Evolutionary conservation across 2,113 vertebrate genomes (phyloP).

Genomic region (Onychostruthus taczanowskii): DNA sequence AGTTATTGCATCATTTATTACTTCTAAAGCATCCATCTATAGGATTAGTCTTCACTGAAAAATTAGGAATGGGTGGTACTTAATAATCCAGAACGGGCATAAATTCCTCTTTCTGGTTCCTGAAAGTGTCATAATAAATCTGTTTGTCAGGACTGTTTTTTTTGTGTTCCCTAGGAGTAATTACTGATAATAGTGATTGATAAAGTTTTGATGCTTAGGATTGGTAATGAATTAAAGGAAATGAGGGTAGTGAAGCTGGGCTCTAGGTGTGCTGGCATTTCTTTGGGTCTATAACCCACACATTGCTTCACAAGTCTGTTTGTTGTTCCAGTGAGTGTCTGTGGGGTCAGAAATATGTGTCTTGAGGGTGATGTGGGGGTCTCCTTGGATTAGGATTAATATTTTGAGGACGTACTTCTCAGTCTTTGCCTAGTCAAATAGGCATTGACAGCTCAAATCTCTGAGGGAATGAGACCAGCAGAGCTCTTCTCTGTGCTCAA

Average conservation of each 20-base stretch:
- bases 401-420: not conserved
- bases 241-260: not conserved
- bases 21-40: constrained; percentile 23
- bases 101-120: not conserved
- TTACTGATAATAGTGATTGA: not conserved
- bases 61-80: not conserved
- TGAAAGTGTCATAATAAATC: not conserved
- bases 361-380: not conserved
- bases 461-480: not conserved
- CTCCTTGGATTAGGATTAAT: not conserved
- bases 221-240: not conserved
- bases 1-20: constrained; percentile 17
- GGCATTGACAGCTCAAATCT: not conserved
- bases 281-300: not conserved
- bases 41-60: constrained; percentile 3
- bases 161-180: constrained; percentile 11
- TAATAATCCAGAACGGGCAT: not conserved
- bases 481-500: not conserved
- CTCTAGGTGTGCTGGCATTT: not conserved
- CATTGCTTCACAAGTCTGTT: not conserved
- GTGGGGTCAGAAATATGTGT: not conserved
- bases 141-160: not conserved
- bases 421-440: not conserved
- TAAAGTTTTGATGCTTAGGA: not conserved
- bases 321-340: not conserved